phyloP scores from a whole-genome alignment of 1,140 invertebrate species.

The Rhyzopertha dominica region DNA sequence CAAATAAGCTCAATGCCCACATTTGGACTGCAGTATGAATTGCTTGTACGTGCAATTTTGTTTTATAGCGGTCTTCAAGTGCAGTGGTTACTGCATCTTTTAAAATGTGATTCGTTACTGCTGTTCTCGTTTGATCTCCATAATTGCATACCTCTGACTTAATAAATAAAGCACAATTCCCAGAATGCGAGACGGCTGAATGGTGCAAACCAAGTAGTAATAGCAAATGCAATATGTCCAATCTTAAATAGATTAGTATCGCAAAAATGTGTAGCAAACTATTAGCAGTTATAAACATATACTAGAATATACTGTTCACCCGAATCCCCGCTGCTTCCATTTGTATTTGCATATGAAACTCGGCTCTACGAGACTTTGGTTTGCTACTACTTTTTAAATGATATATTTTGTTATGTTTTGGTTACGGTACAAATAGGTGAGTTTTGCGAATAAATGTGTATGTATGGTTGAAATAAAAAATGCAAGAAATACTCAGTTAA shows the following conservation, averaged over 20 bases:
- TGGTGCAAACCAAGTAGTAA: constrained; percentile 29
- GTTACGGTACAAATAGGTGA: constrained; percentile 37
- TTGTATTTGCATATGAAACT: constrained; percentile 26
- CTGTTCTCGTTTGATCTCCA: constrained; percentile 6
- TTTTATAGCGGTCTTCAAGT: no score
- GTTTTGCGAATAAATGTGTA: constrained; percentile 39
- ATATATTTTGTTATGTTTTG: constrained; percentile 24
- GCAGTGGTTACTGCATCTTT: no score
- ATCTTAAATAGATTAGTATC: constrained; percentile 30
- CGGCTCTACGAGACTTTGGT: constrained; percentile 27
- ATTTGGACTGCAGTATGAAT: no score
- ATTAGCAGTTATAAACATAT: constrained; percentile 24
- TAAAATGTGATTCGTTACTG: constrained; percentile 1
- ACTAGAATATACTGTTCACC: constrained; percentile 29
- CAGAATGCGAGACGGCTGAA: constrained; percentile 27
- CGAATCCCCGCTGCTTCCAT: constrained; percentile 28
- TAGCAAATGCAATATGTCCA: constrained; percentile 27
- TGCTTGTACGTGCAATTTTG: no score
- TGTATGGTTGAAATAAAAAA: constrained; percentile 40
- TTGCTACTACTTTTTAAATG: constrained; percentile 19
- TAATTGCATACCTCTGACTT: constrained; percentile 7
- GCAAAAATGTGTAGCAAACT: constrained; percentile 32
- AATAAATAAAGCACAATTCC: constrained; percentile 24
- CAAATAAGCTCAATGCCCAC: no score
- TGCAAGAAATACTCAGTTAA: constrained; percentile 31